Conservation (phyloP, 2,888 invertebrate genomes). For the Drosophila quinaria region DNA sequence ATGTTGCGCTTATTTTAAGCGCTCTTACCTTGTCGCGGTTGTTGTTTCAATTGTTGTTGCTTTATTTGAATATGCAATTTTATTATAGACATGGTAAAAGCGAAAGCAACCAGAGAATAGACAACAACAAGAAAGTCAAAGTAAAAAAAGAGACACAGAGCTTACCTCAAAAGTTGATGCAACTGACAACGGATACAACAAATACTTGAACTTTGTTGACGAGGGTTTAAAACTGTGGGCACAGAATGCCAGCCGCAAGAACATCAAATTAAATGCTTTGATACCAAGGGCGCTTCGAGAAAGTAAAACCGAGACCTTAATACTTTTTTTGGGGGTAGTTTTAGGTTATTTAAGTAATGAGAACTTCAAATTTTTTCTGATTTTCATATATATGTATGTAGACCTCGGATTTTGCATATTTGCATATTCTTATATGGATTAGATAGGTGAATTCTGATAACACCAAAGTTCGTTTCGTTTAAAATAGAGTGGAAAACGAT, state of each 20-base stretch:
- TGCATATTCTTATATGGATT: no score
- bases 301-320: not conserved
- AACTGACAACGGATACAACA: constrained; percentile 42
- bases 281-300: not conserved
- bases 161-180: constrained; percentile 32
- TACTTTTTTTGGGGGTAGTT: not conserved
- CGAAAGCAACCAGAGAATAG: constrained; percentile 6
- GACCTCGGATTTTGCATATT: no score
- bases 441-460: no score
- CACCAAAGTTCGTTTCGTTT: no score
- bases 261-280: not conserved
- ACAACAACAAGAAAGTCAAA: not conserved
- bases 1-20: constrained; percentile 26
- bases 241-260: constrained; percentile 14
- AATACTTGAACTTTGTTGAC: constrained; percentile 35
- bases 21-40: constrained; percentile 10
- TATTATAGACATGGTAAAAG: constrained; percentile 2
- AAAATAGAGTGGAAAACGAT: no score
- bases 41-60: constrained; percentile 20
- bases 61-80: constrained; percentile 44
- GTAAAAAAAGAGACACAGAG: not conserved
- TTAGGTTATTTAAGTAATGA: not conserved
- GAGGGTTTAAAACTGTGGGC: constrained; percentile 24
- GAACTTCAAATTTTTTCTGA: not conserved
- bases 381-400: not conserved